phyloP scores from a whole-genome alignment of 2,797 vertebrate genomes.

The Liasis olivaceus region DNA sequence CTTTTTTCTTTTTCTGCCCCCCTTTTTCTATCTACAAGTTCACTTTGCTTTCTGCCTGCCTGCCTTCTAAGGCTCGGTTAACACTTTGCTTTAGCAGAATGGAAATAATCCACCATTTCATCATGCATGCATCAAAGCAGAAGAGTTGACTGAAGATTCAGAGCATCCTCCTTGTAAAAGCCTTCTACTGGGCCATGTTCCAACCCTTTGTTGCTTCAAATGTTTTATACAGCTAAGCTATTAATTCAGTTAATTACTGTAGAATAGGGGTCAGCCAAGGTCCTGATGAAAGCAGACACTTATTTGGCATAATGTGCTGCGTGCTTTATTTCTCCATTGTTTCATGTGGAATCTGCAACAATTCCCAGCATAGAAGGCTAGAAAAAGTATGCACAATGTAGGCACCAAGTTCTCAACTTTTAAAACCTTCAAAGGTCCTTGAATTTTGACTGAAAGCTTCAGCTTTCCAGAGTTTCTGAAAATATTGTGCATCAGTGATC shows the following conservation, averaged over 20 bases:
- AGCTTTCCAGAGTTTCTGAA: neutral
- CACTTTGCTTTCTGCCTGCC: neutral
- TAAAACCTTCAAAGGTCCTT: neutral
- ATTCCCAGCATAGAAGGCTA: neutral
- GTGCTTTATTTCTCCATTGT: slow-evolving; percentile 7
- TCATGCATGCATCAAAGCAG: slow-evolving; percentile 40
- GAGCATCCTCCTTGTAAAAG: slow-evolving; percentile 63
- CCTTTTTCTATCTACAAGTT: neutral
- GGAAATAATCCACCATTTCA: neutral
- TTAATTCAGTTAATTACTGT: slow-evolving; percentile 67
- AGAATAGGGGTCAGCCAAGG: slow-evolving; percentile 53
- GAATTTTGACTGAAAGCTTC: neutral
- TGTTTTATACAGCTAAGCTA: slow-evolving; percentile 50
- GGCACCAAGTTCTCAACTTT: neutral
- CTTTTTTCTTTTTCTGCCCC: neutral
- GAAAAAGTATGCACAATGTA: neutral
- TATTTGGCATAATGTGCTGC: slow-evolving; percentile 46
- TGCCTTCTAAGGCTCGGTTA: neutral
- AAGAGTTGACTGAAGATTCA: slow-evolving; percentile 52
- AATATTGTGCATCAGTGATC: fast-evolving
- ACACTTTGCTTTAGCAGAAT: neutral
- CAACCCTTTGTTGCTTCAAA: slow-evolving; percentile 59
- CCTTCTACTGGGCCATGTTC: slow-evolving; percentile 54
- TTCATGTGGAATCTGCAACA: neutral
- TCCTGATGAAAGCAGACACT: slow-evolving; percentile 36